Base-by-base conservation (phyloP, 2,888 invertebrate species). In the Macrophya alboannulata region DNA sequence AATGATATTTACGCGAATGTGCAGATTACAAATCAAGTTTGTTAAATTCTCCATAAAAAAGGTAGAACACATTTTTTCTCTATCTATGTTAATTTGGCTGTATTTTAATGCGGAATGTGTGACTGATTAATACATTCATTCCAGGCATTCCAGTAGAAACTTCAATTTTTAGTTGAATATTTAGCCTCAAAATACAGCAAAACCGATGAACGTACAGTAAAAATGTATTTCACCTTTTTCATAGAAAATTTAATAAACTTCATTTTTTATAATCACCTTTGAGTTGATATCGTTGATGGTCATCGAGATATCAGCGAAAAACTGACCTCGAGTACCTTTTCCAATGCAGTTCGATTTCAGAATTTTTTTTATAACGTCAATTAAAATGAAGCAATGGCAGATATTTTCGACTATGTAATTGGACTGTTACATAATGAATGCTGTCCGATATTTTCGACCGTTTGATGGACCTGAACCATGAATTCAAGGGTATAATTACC, bases 401-500 rank as follows among this genome's bases (percentile, higher is more conserved):
- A 17, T n/a, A 55, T 55, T 55, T 55, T 55, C n/a, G 0, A 6
- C 55, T n/a, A 55, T n/a, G 0, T n/a, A n/a, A 55, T 1, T n/a
- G 8, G 55, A 55, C 55, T 55, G n/a, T 1, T 55, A n/a, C 55
- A n/a, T n/a, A n/a, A 55, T 55, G n/a, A n/a, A n/a, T 55, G n/a
- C 55, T n/a, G 55, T n/a, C n/a, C 55, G 55, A 55, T 55, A n/a
- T 8, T n/a, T 55, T 55, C n/a, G 55, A 8, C n/a, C n/a, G 55
- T 55, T 55, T 55, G 55, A 55, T 55, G 55, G 8, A 55, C 55
- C 55, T n/a, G 55, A 55, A 55, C 55, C 55, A 55, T n/a, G n/a
- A 55, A 55, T n/a, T 55, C 55, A n/a, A 55, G 8, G 55, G 55
- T 55, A 55, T 55, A 55, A 55, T 55, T 55, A 55, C 55, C 55